These are phyloP conservation scores for Ceyx cyanopectus DNA, from an alignment of 2,113 vertebrate genomes.

Conservation along the genomic window DNA sequence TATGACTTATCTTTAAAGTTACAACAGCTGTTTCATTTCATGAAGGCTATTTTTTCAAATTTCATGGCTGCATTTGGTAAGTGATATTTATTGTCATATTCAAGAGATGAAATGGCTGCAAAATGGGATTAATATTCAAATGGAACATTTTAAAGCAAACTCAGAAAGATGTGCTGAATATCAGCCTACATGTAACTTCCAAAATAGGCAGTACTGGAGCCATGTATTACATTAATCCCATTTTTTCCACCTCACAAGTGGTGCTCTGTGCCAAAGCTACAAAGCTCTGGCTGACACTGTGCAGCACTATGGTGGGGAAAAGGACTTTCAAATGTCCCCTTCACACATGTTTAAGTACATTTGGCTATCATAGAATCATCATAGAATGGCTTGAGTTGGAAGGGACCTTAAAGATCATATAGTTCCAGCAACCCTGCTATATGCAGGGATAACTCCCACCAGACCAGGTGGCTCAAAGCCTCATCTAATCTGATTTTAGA, in stretches of 20 bases:
- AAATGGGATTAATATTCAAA: background rate
- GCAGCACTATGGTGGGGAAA: background rate
- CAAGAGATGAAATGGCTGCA: background rate
- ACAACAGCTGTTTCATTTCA: conserved; percentile 36
- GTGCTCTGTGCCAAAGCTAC: background rate
- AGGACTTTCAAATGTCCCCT: background rate
- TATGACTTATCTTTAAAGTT: conserved; percentile 9
- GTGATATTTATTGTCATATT: conserved; percentile 9
- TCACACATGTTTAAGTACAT: background rate
- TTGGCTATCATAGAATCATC: background rate
- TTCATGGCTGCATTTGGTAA: background rate
- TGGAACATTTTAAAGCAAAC: conserved; percentile 3
- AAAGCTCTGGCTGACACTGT: background rate
- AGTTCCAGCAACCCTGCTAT: too few species aligned
- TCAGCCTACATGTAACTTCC: background rate
- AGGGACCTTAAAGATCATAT: too few species aligned
- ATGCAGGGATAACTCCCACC: too few species aligned
- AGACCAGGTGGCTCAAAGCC: too few species aligned
- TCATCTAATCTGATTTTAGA: too few species aligned
- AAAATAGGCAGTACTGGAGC: background rate
- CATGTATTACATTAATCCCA: background rate
- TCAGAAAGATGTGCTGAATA: conserved; percentile 19
- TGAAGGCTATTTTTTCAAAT: conserved; percentile 1
- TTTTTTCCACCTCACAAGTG: background rate
- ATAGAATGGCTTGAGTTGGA: too few species aligned